Evolutionary conservation across 2,888 invertebrate genomes (phyloP).

Genomic region (Automeris io): DNA sequence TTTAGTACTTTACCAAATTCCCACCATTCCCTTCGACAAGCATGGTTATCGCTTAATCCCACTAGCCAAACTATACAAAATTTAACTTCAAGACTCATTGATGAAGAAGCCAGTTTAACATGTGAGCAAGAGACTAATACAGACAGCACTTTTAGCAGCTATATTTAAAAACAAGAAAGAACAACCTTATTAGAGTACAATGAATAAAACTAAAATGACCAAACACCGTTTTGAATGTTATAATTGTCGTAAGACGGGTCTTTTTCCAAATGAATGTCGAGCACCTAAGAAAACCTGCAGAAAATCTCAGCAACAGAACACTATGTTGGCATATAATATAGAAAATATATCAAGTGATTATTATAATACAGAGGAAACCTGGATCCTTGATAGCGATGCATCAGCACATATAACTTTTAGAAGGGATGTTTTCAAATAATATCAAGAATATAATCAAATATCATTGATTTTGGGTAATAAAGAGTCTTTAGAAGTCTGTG

Average conservation of each 20-base stretch:
- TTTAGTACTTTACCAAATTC: too few relatives aligned
- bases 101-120: too few relatives aligned
- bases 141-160: conserved; percentile 13
- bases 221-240: conserved; percentile 1
- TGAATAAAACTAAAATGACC: conserved; percentile 11
- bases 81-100: too few relatives aligned
- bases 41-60: too few relatives aligned
- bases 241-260: neutral
- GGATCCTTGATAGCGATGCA: conserved; percentile 26
- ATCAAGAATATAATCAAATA: conserved; percentile 13
- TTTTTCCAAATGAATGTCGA: neutral
- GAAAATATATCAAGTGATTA: conserved; percentile 7
- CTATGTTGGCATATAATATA: conserved; percentile 20
- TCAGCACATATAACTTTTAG: conserved; percentile 21
- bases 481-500: conserved; percentile 18
- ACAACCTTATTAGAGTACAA: conserved; percentile 18
- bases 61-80: too few relatives aligned
- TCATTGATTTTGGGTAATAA: conserved; percentile 21
- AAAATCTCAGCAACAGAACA: too few relatives aligned
- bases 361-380: conserved; percentile 8
- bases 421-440: conserved; percentile 16
- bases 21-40: too few relatives aligned
- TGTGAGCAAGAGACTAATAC: too few relatives aligned
- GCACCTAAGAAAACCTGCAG: neutral
- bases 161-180: conserved; percentile 12